Percentiles rank a stretch among this genome's conserved stretches.
Conservation (phyloP, 2,888 invertebrate species). For the Brachyptera putata region DNA sequence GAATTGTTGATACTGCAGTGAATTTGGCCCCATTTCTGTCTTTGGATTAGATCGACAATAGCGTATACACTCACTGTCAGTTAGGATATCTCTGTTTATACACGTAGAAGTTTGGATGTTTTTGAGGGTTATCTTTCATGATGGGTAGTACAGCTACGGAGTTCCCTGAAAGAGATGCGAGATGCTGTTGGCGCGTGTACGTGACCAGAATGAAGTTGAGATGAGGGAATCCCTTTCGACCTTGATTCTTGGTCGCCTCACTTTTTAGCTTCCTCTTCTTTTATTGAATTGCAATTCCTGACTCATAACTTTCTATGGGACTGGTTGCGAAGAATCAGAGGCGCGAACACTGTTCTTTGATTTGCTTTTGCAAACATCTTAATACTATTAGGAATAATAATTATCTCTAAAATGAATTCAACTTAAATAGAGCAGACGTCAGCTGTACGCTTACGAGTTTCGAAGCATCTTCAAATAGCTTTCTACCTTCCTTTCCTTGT, state of each 20-base stretch:
- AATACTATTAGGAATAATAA: no score
- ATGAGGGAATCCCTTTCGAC: constrained; percentile 15
- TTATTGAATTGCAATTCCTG: background rate
- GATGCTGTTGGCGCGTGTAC: background rate
- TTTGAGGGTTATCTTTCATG: no score
- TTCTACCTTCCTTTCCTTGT: background rate
- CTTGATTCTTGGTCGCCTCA: constrained; percentile 6
- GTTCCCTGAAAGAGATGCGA: constrained; percentile 6
- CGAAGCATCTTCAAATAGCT: background rate
- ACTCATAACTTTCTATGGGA: background rate
- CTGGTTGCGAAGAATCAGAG: no score
- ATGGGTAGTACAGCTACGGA: background rate
- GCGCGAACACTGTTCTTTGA: no score
- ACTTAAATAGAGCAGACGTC: background rate
- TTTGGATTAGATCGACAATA: no score
- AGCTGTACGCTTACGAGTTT: background rate
- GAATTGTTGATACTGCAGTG: constrained; percentile 15
- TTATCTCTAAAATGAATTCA: no score
- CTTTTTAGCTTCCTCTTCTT: background rate
- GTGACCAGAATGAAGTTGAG: constrained; percentile 1
- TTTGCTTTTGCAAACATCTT: no score
- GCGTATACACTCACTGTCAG: no score
- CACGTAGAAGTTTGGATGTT: no score
- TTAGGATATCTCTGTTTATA: no score
- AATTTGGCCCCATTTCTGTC: constrained; percentile 19